Evolutionary conservation across 1,140 invertebrate species (phyloP), one percentile per base, ranked within the genome.

Genomic region (Drosophila kepulauana): DNA sequence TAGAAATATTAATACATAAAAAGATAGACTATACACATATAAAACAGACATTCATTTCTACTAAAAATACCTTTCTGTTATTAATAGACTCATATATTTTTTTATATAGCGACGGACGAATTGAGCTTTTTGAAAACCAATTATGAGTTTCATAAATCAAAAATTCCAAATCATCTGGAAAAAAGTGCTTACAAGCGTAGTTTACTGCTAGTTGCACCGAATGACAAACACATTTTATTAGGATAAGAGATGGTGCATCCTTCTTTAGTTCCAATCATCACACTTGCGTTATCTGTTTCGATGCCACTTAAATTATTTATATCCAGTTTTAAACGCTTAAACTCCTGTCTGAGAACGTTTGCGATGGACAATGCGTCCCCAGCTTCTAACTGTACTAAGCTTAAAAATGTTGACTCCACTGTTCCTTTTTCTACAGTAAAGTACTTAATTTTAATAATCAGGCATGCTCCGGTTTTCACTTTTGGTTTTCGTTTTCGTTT

Each of bases 131-230:
- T 6, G 35, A 45, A 61, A 74, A 74, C 57, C 71, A 67, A 41
- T 66, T 66, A 11, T 56, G 46, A 2, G 94, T 93, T 78, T 93
- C 90, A 49, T 75, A 77, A 61, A 93, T 82, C 10, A 93, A 56
- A 80, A 91, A 93, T 67, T 93, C 92, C 6, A 93, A 69, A 82
- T 88, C 77, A 20, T 86, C 79, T 8, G 90, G 87, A 41, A 93
- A 54, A 46, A 16, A 8, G 3, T 69, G 6, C n/a, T 51, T 54
- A 7, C 57, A 69, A 10, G 62, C 70, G 10, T 92, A 13, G n/a
- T 65, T 78, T 25, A 88, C 72, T n/a, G 92, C 84, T 25, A 92
- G 56, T 79, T 93, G 86, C 8, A 93, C 67, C 3, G 92, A 81
- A 45, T 78, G 75, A 13, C 61, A 79, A 25, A 75, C 10, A 41